Conservation (phyloP, 2,797 vertebrate genomes). For the Syndactyla subalaris region DNA sequence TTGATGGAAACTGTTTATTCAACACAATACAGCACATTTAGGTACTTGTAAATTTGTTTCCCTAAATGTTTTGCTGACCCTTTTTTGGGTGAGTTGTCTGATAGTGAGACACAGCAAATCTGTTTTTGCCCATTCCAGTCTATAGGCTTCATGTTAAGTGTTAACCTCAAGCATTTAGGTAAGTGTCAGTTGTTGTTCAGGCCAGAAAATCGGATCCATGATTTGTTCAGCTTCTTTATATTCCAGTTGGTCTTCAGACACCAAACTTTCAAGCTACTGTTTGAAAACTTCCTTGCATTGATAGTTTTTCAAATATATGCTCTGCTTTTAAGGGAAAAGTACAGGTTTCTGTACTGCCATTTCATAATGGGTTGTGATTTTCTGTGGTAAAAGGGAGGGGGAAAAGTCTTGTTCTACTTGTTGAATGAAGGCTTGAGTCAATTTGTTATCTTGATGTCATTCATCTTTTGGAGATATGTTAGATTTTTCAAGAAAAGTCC, state of each 20-base stretch:
- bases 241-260: not conserved
- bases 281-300: not conserved
- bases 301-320: not conserved
- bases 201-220: not conserved
- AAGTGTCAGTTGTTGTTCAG: not conserved
- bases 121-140: not conserved
- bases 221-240: not conserved
- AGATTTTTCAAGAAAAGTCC: not conserved
- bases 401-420: not conserved
- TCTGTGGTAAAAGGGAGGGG: not conserved
- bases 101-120: not conserved
- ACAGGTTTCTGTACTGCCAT: not conserved
- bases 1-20: not conserved
- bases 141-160: not conserved
- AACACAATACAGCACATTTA: not conserved
- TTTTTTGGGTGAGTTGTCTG: rapidly evolving
- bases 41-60: not conserved
- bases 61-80: not conserved
- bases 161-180: not conserved
- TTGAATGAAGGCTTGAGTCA: not conserved
- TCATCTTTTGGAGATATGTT: not conserved
- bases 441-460: not conserved
- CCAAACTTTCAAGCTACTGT: not conserved
- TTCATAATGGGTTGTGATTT: not conserved
- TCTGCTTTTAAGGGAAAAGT: not conserved